Percentiles rank a stretch among this genome's conserved stretches.
Conservation (phyloP, 2,113 vertebrate genomes). For the Thunnus maccoyii region DNA sequence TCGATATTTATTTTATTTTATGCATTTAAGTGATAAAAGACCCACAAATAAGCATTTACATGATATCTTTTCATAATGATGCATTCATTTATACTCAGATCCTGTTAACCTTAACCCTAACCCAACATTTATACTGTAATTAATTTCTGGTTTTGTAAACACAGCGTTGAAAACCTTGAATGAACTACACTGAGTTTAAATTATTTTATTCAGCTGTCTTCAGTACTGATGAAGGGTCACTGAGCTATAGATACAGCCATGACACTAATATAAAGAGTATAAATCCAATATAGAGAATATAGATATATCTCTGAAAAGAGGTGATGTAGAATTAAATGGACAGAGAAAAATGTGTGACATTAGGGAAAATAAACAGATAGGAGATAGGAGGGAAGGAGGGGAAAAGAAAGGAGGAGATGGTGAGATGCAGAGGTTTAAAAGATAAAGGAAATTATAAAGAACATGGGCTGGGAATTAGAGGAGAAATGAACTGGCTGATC, state of each 20-base stretch:
- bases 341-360: constrained; percentile 15
- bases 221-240: constrained; percentile 6
- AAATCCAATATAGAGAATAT: too few relatives aligned
- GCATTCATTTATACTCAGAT: not conserved
- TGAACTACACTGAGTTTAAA: constrained; percentile 48
- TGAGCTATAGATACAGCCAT: too few relatives aligned
- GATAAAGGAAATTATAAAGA: constrained; percentile 67
- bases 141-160: constrained; percentile 33
- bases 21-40: not conserved
- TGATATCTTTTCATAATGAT: too few relatives aligned
- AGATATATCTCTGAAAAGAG: not conserved
- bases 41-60: not conserved
- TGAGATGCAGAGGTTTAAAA: constrained; percentile 45
- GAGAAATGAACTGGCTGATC: constrained; percentile 72
- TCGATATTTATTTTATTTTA: not conserved
- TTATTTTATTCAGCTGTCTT: constrained; percentile 32
- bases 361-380: constrained; percentile 28
- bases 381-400: not conserved
- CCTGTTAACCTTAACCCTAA: not conserved
- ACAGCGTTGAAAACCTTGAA: constrained; percentile 6
- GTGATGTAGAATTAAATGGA: constrained; percentile 29
- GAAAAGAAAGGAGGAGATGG: constrained; percentile 20
- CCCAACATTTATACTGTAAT: not conserved
- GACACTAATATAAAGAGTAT: too few relatives aligned
- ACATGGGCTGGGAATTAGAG: constrained; percentile 65